A percentile compares a stretch with the other conserved stretches of the same genome.
These are phyloP conservation scores for Rattus norvegicus DNA, from an alignment of 2,113 vertebrate genomes.

Conservation along the genomic window DNA sequence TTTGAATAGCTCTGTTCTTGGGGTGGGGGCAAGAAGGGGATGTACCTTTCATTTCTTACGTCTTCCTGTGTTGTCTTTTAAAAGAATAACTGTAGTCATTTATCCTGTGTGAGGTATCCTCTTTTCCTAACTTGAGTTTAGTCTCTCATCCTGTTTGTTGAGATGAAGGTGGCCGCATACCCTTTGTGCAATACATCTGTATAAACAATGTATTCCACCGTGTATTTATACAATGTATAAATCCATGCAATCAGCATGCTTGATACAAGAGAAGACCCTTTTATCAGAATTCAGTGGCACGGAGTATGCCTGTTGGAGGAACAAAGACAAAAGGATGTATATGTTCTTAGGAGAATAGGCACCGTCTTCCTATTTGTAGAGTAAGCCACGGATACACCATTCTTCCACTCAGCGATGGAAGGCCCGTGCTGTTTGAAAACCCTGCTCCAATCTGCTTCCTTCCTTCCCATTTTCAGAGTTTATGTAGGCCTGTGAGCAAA, in stretches of 20 bases:
- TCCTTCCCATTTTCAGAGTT: not conserved
- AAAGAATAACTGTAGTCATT: not conserved
- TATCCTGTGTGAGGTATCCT: not conserved
- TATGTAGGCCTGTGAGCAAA: fast-evolving
- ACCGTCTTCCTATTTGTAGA: fast-evolving
- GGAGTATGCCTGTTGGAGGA: not conserved
- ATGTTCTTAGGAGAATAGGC: not conserved
- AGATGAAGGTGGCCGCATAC: not conserved
- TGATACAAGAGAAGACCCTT: not conserved
- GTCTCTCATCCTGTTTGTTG: not conserved
- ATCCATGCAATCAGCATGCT: not conserved
- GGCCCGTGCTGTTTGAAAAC: fast-evolving
- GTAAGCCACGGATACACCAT: fast-evolving
- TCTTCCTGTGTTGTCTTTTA: not conserved
- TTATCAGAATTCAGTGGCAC: not conserved
- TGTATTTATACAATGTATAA: not conserved
- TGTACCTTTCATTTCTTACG: not conserved
- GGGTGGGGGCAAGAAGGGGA: not conserved
- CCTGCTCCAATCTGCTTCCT: not conserved
- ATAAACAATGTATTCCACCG: not conserved
- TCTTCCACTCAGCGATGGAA: not conserved
- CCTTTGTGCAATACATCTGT: not conserved
- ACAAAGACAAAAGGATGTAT: not conserved
- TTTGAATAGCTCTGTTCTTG: not conserved
- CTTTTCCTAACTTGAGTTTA: slow-evolving; percentile 25